Percentiles rank a stretch among this genome's conserved stretches.
These are phyloP conservation scores for Linyphia triangularis DNA, from an alignment of 2,888 invertebrate species.

Conservation along the genomic window DNA sequence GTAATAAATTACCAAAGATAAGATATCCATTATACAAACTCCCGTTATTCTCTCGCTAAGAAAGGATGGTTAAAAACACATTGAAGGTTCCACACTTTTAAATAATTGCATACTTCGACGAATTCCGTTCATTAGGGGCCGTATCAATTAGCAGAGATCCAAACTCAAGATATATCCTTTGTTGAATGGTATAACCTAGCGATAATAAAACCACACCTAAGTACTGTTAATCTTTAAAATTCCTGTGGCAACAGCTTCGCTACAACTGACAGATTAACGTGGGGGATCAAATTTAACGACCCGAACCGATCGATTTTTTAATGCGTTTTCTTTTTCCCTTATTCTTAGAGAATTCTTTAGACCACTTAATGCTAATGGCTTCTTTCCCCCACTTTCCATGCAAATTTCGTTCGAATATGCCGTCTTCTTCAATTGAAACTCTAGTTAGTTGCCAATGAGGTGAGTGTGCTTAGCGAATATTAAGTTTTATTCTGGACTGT, in stretches of 20 bases:
- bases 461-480: not conserved
- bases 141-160: slow-evolving; percentile 36
- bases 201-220: slow-evolving; percentile 52
- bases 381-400: slow-evolving; percentile 9
- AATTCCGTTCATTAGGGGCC: not conserved
- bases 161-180: not conserved
- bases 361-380: slow-evolving; percentile 39
- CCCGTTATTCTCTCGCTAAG: too few species aligned
- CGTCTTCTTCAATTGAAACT: not conserved
- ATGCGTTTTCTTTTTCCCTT: slow-evolving; percentile 22
- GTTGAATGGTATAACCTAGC: not conserved
- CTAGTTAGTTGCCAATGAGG: slow-evolving; percentile 18
- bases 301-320: slow-evolving; percentile 28
- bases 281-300: slow-evolving; percentile 51
- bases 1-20: too few species aligned
- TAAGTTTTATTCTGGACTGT: not conserved
- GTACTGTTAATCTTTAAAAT: slow-evolving; percentile 29
- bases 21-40: too few species aligned
- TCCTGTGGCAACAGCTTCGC: slow-evolving; percentile 13
- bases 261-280: slow-evolving; percentile 29
- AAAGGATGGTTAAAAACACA: not conserved
- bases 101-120: slow-evolving; percentile 7
- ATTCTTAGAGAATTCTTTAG: slow-evolving; percentile 8
- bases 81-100: not conserved
- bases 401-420: slow-evolving; percentile 11